A percentile compares a stretch with the other conserved stretches of the same genome.
phyloP scores from a whole-genome alignment of 2,797 vertebrate species.

The Sparus aurata region DNA sequence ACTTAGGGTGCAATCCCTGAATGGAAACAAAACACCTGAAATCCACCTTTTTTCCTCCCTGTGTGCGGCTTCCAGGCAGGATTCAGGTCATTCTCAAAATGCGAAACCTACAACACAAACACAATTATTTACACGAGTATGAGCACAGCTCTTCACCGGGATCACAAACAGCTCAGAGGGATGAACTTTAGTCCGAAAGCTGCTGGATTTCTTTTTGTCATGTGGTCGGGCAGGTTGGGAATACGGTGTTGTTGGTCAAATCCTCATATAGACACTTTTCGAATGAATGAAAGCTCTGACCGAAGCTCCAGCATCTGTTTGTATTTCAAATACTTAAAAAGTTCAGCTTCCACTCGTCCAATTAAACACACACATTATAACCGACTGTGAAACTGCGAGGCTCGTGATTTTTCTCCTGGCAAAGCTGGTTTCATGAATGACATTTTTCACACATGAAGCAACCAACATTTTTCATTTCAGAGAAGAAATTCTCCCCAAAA shows the following conservation, averaged over 20 bases:
- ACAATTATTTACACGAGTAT: not conserved
- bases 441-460: too few species aligned
- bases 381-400: too few species aligned
- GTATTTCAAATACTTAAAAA: not conserved
- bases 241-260: not conserved
- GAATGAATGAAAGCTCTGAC: not conserved
- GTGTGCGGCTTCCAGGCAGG: constrained; percentile 19
- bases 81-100: constrained; percentile 20
- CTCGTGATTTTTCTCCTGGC: too few species aligned
- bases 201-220: not conserved
- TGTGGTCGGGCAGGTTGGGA: not conserved
- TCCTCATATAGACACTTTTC: not conserved
- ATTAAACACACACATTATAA: too few species aligned
- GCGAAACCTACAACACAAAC: not conserved
- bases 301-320: not conserved
- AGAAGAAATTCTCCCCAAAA: too few species aligned
- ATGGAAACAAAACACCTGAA: constrained; percentile 16
- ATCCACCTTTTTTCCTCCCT: not conserved
- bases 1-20: not conserved
- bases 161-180: constrained; percentile 2
- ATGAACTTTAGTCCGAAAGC: not conserved
- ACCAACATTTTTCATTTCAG: too few species aligned
- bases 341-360: not conserved
- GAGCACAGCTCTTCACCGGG: constrained; percentile 3
- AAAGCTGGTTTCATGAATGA: too few species aligned